Evolutionary conservation across 1,140 invertebrate species (phyloP).

Genomic region (Bombus confusus): DNA sequence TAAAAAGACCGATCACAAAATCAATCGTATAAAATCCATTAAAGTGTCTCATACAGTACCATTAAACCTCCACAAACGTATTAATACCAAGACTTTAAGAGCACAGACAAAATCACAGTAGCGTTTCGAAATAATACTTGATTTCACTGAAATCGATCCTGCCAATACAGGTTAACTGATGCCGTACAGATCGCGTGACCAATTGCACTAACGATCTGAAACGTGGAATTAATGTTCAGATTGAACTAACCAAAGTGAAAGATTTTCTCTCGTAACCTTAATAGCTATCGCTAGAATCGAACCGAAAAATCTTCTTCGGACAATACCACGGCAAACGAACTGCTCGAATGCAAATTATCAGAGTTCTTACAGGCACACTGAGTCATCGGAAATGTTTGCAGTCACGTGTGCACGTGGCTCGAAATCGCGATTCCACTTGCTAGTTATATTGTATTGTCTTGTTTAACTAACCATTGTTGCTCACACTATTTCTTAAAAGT

Average conservation of each 20-base stretch:
- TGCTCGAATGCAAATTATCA: too few species aligned
- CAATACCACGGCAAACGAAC: background rate
- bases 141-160: background rate
- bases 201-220: background rate
- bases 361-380: background rate
- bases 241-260: background rate
- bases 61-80: background rate
- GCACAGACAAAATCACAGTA: background rate
- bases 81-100: background rate
- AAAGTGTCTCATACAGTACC: background rate
- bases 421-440: background rate
- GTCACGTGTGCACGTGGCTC: constrained; percentile 1
- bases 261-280: background rate
- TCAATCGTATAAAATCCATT: background rate
- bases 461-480: background rate
- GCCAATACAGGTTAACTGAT: background rate
- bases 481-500: background rate
- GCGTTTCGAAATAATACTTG: background rate
- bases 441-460: background rate
- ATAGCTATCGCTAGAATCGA: background rate
- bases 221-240: background rate
- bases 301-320: background rate
- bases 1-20: background rate
- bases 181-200: background rate
- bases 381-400: background rate